phyloP scores from a whole-genome alignment of 2,888 invertebrate species.

The Choristoneura rosaceana region DNA sequence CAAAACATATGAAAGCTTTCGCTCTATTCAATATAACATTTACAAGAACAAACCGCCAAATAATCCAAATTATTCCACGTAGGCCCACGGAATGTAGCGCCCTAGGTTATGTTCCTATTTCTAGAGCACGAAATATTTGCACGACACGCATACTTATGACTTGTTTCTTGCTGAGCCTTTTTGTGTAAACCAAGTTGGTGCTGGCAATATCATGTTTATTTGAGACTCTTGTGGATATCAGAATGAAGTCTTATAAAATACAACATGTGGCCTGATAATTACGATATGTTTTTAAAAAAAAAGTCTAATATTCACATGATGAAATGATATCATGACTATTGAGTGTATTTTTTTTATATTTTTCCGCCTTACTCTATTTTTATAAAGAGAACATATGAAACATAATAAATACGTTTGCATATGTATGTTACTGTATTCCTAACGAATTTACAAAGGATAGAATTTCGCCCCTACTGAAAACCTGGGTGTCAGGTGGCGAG shows the following conservation, averaged over 20 bases:
- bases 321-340: too few species aligned
- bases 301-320: not conserved
- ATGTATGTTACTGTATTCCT: too few species aligned
- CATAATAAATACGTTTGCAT: too few species aligned
- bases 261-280: not conserved
- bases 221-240: constrained; percentile 2
- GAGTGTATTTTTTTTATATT: too few species aligned
- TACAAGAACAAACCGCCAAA: constrained; percentile 13
- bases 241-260: not conserved
- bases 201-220: constrained; percentile 35
- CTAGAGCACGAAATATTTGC: constrained; percentile 35
- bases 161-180: constrained; percentile 32
- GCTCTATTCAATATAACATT: constrained; percentile 12
- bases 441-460: too few species aligned
- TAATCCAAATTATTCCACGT: constrained; percentile 32
- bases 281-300: not conserved
- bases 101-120: constrained; percentile 37
- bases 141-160: constrained; percentile 38
- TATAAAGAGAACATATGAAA: too few species aligned
- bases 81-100: constrained; percentile 26
- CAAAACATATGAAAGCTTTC: not conserved
- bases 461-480: not conserved
- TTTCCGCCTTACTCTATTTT: too few species aligned
- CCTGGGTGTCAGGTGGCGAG: constrained; percentile 5
- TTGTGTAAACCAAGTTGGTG: constrained; percentile 32